A percentile compares a stretch with the other conserved stretches of the same genome.
Conservation (phyloP, 2,888 invertebrate genomes). For the Branchipolynoe longqiensis region DNA sequence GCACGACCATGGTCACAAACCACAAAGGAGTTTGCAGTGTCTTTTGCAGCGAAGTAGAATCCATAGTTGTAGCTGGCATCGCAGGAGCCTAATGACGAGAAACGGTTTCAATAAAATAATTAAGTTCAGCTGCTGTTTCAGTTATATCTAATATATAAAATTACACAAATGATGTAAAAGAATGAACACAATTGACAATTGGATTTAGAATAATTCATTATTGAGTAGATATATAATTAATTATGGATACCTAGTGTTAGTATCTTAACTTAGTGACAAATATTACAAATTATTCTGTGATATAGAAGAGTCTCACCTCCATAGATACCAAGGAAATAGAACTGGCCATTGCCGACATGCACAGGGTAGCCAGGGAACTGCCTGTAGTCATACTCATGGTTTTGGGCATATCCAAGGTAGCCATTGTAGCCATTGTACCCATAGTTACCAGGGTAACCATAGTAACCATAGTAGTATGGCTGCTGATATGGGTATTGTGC, state of each 20-base stretch:
- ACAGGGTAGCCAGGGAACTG: neutral
- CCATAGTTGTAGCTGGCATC: neutral
- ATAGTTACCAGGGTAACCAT: neutral
- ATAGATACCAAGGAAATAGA: slow-evolving; percentile 24
- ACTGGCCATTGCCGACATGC: slow-evolving; percentile 12
- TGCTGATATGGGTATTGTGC: neutral
- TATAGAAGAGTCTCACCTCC: too few relatives aligned
- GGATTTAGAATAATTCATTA: too few relatives aligned
- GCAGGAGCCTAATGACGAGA: neutral
- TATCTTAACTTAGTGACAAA: too few relatives aligned
- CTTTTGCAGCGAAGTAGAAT: slow-evolving; percentile 11
- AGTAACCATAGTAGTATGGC: neutral
- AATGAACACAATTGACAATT: too few relatives aligned
- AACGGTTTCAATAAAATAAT: too few relatives aligned
- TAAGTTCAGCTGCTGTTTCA: too few relatives aligned
- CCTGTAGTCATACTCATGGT: slow-evolving; percentile 37
- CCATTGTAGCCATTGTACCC: neutral
- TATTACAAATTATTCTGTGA: too few relatives aligned
- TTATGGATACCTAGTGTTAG: too few relatives aligned
- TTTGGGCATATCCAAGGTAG: neutral
- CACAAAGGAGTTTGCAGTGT: neutral
- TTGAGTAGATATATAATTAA: too few relatives aligned
- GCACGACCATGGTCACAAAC: slow-evolving; percentile 8
- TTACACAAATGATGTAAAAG: too few relatives aligned
- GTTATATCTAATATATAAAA: too few relatives aligned